These are phyloP conservation scores for Deroptyus accipitrinus DNA, from an alignment of 2,113 vertebrate species.

Conservation along the genomic window DNA sequence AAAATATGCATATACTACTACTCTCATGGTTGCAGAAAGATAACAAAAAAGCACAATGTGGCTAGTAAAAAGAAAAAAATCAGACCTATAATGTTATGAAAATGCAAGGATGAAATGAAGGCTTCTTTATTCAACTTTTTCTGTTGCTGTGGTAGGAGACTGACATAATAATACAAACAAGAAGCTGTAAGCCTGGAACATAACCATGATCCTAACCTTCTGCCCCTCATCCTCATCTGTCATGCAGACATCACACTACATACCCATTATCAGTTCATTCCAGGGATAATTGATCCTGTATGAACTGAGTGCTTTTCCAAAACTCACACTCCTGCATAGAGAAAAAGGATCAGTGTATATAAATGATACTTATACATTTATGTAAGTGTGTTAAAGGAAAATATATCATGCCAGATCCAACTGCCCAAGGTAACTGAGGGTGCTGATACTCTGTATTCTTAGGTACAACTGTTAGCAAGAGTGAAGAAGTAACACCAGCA, in stretches of 20 bases:
- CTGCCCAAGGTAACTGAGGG: rapidly evolving
- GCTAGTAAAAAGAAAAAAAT: neutral
- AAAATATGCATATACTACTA: slow-evolving; percentile 35
- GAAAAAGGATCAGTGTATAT: neutral
- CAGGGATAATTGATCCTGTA: neutral
- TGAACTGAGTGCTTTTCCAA: neutral
- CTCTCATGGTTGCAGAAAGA: neutral
- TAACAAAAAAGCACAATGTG: neutral
- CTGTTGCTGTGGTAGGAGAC: neutral
- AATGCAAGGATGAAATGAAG: neutral
- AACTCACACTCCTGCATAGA: neutral
- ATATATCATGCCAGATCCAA: neutral
- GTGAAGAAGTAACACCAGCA: neutral
- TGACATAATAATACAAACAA: neutral
- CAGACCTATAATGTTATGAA: neutral
- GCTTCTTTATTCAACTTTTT: neutral
- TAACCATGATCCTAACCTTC: neutral
- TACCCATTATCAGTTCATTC: neutral
- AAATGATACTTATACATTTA: neutral
- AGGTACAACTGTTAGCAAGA: neutral
- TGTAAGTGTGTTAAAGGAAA: neutral
- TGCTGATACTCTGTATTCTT: neutral
- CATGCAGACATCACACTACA: neutral
- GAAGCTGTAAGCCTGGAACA: neutral
- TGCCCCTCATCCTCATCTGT: neutral